Evolutionary conservation across 2,797 vertebrate species (phyloP), one percentile per base, ranked within the genome.

Genomic region (Molossus molossus): DNA sequence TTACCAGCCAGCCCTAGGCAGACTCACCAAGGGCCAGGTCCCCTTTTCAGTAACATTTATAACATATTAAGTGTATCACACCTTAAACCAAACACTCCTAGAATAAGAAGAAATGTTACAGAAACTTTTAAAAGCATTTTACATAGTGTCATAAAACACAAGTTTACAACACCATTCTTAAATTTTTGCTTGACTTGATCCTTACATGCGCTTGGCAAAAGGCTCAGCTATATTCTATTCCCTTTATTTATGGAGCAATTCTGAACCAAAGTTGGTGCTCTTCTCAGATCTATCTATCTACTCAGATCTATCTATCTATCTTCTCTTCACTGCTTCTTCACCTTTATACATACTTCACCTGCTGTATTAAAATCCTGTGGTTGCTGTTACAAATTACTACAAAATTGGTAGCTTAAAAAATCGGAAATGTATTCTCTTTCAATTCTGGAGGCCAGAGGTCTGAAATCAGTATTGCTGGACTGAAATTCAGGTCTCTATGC

Each of bases 121-220:
- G 48, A 87, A 87, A 70, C 17, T 33, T 40, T 10, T 75, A 69
- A 90, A 82, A 81, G 55, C 77, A 90, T 70, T 60, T 89, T 80
- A 65, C 29, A n/a, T 17, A 60, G 6, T 60, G 65, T 86, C 25
- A 73, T 65, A 80, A 87, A 75, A 18, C 45, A 69, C 48, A 75
- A 67, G 33, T 70, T 90, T 89, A n/a, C 27, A 48, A 62, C 17
- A 62, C 58, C 13, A n/a, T 65, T 60, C 65, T 45, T 86, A 90
- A 23, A 60, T 60, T 77, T 87, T 62, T 55, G 55, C 45, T 60
- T 60, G 10, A 83, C 29, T 64, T 60, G 27, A 93, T 77, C 18
- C 14, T 79, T 84, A 23, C 23, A 40, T 21, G 58, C 4, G 58
- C 37, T 90, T 55, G 25, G 29, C 27, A 77, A 82, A 93, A 87